phyloP scores from a whole-genome alignment of 2,113 vertebrate species.

The Melanostigma gelatinosum region DNA sequence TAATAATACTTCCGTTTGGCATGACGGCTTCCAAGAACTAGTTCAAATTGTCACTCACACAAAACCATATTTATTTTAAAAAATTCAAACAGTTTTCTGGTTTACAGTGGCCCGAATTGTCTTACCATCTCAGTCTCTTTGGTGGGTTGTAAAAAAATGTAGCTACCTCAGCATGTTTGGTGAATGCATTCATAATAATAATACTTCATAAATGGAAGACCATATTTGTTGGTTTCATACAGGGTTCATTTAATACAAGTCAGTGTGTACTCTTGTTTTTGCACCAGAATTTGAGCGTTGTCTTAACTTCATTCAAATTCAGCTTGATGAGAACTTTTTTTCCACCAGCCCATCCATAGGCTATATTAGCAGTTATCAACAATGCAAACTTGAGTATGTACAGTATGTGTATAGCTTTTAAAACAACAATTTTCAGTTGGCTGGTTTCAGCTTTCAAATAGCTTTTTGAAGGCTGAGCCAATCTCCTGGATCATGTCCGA shows the following conservation, averaged over 20 bases:
- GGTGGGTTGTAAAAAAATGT: constrained; percentile 10
- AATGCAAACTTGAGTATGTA: constrained; percentile 14
- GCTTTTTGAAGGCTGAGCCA: constrained; percentile 89
- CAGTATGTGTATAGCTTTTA: constrained; percentile 1
- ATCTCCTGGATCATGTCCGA: constrained; percentile 95
- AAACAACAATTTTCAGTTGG: not conserved
- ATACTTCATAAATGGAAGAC: not conserved
- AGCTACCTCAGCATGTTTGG: not conserved
- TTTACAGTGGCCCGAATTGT: constrained; percentile 3
- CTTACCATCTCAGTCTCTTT: constrained; percentile 9
- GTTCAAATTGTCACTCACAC: not conserved
- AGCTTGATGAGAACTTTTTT: constrained; percentile 17
- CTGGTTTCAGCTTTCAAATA: constrained; percentile 89
- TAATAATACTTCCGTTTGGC: not conserved
- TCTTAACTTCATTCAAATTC: constrained; percentile 10
- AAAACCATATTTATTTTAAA: constrained; percentile 50
- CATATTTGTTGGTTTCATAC: not conserved
- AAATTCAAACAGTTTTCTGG: constrained; percentile 31
- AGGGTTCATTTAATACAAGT: constrained; percentile 21
- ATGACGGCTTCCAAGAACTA: not conserved
- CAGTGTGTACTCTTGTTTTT: constrained; percentile 6
- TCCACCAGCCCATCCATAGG: not conserved
- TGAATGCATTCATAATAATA: not conserved
- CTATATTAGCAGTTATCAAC: not conserved
- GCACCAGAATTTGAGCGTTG: not conserved